Evolutionary conservation across 2,888 invertebrate genomes (phyloP), one percentile per base, ranked within the genome.

Genomic region (Pelosia muscerda): DNA sequence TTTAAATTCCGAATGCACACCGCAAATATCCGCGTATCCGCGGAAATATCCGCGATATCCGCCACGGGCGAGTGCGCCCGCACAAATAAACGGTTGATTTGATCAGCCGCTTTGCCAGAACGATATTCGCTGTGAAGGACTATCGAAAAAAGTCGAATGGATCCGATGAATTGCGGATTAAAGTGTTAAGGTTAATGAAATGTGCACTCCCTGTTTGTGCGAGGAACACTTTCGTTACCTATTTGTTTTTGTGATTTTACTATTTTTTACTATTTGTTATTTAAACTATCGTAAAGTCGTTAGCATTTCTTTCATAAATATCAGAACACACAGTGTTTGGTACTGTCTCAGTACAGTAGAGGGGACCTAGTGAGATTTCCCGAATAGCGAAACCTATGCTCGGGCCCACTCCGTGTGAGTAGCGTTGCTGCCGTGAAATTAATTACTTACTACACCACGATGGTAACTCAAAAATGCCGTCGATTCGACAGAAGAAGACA

Each of bases 51-150:
- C 81, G 81, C 75, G 76, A 77, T 78, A 81, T 83, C 81, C 82
- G 78, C 73, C 73, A 85, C 88, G 85, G 88, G 71, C 85, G 83
- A 84, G 68, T 86, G 86, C 83, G 66, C 76, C 79, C 84, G 85
- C 80, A 88, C 91, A 91, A 92, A 92, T 90, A 90, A 87, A 86
- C 88, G 90, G 85, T 82, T 88, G 91, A 90, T 91, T 91, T 89
- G 88, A 90, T 88, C 89, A 81, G 78, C 80, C 83, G 85, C 84
- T 81, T 81, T 78, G 77, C 81, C 77, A 77, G 74, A 79, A 80
- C 82, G 83, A 80, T 81, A 83, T 76, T 62, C 74, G 75, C 63
- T 72, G 73, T 74, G 79, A 74, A 74, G 79, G 78, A 78, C 80
- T 74, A 79, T 81, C 79, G 83, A 76, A 85, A 85, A 86, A 84